phyloP scores from a whole-genome alignment of 2,888 invertebrate genomes.

The Acleris emargana region DNA sequence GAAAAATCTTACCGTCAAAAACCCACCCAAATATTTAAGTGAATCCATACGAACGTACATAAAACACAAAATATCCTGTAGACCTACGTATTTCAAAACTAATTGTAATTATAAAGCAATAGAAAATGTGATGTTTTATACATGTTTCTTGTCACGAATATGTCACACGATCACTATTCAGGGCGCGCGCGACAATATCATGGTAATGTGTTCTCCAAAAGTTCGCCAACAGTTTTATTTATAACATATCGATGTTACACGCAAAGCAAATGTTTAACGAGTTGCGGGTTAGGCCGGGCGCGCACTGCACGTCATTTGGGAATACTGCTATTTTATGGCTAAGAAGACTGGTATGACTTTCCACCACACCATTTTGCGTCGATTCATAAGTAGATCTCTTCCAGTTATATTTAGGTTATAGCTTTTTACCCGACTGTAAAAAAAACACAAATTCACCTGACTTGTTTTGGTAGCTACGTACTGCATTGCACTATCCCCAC shows the following conservation, averaged over 20 bases:
- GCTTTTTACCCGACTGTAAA: no score
- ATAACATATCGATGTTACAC: slow-evolving; percentile 57
- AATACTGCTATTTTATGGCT: no score
- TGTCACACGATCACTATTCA: slow-evolving; percentile 51
- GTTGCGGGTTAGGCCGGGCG: slow-evolving; percentile 46
- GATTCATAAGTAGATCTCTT: no score
- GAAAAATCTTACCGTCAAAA: no score
- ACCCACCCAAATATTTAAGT: no score
- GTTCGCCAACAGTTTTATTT: slow-evolving; percentile 48
- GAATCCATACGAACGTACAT: no score
- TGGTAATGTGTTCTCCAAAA: slow-evolving; percentile 48
- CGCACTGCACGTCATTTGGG: neutral
- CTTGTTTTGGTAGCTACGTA: no score
- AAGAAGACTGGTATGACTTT: no score
- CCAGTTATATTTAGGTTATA: no score
- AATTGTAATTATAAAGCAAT: slow-evolving; percentile 20
- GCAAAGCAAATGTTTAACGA: slow-evolving; percentile 55
- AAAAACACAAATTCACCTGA: no score
- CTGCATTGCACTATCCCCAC: no score
- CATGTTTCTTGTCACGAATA: slow-evolving; percentile 37
- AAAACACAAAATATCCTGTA: neutral
- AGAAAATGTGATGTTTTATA: slow-evolving; percentile 28
- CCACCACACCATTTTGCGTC: no score
- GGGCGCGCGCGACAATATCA: slow-evolving; percentile 52
- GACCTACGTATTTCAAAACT: slow-evolving; percentile 10